phyloP scores from a whole-genome alignment of 2,797 vertebrate genomes.

The Dermochelys coriacea region DNA sequence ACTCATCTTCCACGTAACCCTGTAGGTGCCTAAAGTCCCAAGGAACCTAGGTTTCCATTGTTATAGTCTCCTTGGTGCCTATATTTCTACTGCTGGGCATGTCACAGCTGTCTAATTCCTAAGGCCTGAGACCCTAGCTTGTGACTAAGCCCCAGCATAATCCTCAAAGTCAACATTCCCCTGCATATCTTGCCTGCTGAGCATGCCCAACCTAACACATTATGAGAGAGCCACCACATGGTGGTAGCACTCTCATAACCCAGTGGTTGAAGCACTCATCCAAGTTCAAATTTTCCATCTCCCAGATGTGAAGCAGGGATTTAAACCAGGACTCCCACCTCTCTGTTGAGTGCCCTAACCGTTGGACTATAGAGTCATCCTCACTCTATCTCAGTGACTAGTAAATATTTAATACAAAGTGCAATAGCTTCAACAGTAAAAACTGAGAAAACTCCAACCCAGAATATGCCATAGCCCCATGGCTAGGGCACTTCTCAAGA shows the following conservation, averaged over 20 bases:
- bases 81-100: not conserved
- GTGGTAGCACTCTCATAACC: not conserved
- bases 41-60: not conserved
- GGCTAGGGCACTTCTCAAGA: too few species aligned
- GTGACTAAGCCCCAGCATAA: not conserved
- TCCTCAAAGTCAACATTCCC: not conserved
- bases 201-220: not conserved
- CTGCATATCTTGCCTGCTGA: not conserved
- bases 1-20: not conserved
- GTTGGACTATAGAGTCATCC: too few species aligned
- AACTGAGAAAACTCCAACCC: too few species aligned
- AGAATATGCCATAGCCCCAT: too few species aligned
- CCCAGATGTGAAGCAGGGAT: not conserved
- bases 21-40: not conserved
- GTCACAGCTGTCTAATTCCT: not conserved
- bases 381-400: too few species aligned
- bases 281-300: not conserved
- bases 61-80: not conserved
- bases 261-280: not conserved
- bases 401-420: too few species aligned
- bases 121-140: not conserved
- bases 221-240: too few species aligned
- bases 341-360: too few species aligned
- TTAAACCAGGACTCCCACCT: not conserved
- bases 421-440: too few species aligned